Evolutionary conservation across 2,888 invertebrate species (phyloP).

Genomic region (Xestoiulus laeticollis): DNA sequence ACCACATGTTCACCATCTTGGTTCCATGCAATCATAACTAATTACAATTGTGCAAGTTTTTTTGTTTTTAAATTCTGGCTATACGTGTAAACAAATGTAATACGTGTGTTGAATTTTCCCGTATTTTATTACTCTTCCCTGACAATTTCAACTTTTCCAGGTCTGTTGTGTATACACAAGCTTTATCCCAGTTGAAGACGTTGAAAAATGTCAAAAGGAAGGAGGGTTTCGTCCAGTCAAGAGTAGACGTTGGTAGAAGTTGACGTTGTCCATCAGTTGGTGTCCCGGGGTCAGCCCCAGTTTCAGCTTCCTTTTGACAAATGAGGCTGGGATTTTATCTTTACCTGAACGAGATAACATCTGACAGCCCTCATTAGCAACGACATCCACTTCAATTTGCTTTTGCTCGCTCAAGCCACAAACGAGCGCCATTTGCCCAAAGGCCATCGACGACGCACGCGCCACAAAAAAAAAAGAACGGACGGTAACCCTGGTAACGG

Average conservation of each 20-base stretch:
- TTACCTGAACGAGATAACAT: slow-evolving; percentile 12
- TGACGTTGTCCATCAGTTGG: background rate
- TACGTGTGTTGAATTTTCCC: too few species aligned
- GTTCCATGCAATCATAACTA: too few species aligned
- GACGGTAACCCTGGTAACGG: background rate
- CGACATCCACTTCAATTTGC: slow-evolving; percentile 31
- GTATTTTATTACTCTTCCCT: too few species aligned
- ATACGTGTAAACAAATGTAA: too few species aligned
- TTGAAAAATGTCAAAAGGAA: background rate
- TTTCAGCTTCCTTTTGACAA: background rate
- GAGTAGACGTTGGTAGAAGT: background rate
- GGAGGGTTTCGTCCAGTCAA: too few species aligned
- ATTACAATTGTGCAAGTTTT: too few species aligned
- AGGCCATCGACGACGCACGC: background rate
- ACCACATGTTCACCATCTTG: too few species aligned
- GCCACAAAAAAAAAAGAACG: background rate
- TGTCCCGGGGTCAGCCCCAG: slow-evolving; percentile 10
- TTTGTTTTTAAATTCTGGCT: too few species aligned
- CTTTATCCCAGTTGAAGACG: too few species aligned
- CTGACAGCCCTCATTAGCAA: slow-evolving; percentile 31
- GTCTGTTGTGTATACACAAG: too few species aligned
- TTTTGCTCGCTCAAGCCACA: slow-evolving; percentile 4
- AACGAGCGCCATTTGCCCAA: background rate
- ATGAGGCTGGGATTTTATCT: slow-evolving; percentile 29
- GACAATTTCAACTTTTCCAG: too few species aligned